These are phyloP conservation scores for Gallinago nigripennis DNA, from an alignment of 2,797 vertebrate genomes.

Conservation along the genomic window DNA sequence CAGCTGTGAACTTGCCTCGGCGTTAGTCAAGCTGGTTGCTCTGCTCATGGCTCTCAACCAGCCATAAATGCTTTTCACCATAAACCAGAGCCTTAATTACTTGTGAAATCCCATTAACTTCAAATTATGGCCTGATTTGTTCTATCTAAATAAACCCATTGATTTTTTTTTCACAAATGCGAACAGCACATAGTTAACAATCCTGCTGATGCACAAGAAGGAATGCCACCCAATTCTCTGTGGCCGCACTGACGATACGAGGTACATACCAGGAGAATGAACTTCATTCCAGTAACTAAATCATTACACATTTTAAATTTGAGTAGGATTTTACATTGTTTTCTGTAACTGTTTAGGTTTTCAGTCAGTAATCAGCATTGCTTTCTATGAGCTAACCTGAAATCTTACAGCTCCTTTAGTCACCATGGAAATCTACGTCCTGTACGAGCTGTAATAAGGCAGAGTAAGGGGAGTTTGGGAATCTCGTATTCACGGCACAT, in stretches of 20 bases:
- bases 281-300: neutral
- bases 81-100: conserved; percentile 5
- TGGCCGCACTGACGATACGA: neutral
- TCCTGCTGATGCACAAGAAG: neutral
- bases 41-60: neutral
- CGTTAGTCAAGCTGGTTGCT: neutral
- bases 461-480: neutral
- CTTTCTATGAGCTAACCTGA: neutral
- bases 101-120: conserved; percentile 24
- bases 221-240: neutral
- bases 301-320: neutral
- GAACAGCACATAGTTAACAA: neutral
- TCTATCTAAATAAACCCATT: neutral
- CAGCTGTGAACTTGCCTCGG: neutral
- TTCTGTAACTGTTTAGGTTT: neutral
- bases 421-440: neutral
- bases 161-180: conserved; percentile 8
- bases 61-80: neutral
- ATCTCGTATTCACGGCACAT: neutral
- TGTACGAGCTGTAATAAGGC: neutral
- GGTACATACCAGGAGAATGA: neutral
- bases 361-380: neutral
- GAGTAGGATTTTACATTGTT: neutral
- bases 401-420: neutral
- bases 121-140: conserved; percentile 8